Conservation (phyloP, 2,797 vertebrate species). For the Denticeps clupeoides region DNA sequence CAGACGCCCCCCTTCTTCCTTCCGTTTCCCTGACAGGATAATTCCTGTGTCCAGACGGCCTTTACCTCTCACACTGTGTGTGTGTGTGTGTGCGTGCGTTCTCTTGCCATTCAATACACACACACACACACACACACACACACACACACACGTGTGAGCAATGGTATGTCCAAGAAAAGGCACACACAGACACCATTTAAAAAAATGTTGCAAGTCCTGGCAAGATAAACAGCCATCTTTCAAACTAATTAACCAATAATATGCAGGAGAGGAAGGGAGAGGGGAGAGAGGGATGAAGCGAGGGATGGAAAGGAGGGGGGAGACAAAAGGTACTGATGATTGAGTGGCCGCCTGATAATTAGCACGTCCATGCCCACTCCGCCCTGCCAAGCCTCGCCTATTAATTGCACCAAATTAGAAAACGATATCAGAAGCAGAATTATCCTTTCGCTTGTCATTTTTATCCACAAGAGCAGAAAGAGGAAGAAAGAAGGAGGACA, state of each 20-base stretch:
- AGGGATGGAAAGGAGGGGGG: constrained; percentile 40
- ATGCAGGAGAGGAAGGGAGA: constrained; percentile 53
- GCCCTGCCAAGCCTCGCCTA: constrained; percentile 83
- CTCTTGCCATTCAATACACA: constrained; percentile 41
- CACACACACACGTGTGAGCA: background rate
- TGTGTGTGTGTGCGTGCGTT: constrained; percentile 15
- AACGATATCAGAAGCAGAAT: constrained; percentile 94
- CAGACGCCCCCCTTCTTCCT: constrained; percentile 51
- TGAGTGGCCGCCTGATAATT: constrained; percentile 99
- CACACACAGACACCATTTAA: constrained; percentile 42
- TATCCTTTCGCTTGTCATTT: constrained; percentile 97
- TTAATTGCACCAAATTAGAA: constrained; percentile 99
- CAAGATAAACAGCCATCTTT: constrained; percentile 96
- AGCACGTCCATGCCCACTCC: constrained; percentile 87
- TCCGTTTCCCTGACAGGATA: constrained; percentile 68
- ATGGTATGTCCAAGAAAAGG: constrained; percentile 70
- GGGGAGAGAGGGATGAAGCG: constrained; percentile 73
- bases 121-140: constrained; percentile 32
- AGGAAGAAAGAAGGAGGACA: constrained; percentile 11
- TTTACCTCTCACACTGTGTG: constrained; percentile 50
- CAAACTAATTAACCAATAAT: constrained; percentile 99
- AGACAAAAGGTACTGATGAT: constrained; percentile 97
- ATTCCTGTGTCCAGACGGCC: constrained; percentile 63
- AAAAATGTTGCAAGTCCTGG: constrained; percentile 57
- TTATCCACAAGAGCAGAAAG: constrained; percentile 12